Percentiles rank a stretch among this genome's conserved stretches.
Evolutionary conservation across 1,140 invertebrate genomes (phyloP).

Genomic region (Sycophaga agraensis): DNA sequence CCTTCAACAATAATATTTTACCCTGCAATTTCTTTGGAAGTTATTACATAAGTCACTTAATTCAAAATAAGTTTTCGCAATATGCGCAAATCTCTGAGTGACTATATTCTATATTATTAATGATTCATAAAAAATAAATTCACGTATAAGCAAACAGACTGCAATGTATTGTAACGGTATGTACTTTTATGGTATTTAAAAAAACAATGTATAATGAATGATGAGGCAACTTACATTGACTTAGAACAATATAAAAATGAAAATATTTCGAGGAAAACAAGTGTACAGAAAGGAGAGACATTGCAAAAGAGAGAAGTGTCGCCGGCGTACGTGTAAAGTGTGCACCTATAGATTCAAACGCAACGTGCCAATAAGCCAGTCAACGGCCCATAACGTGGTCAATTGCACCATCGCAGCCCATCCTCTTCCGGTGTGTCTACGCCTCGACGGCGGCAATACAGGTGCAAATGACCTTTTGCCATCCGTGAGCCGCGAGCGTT

Average conservation of each 20-base stretch:
- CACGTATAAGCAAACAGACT: too few species aligned
- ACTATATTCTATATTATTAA: too few species aligned
- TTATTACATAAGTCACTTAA: too few species aligned
- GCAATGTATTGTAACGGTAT: too few species aligned
- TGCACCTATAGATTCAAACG: not conserved
- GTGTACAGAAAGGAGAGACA: not conserved
- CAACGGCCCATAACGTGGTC: conserved; percentile 25
- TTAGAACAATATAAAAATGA: not conserved
- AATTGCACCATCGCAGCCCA: conserved; percentile 19
- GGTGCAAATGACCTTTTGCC: conserved; percentile 20
- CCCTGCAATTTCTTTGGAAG: too few species aligned
- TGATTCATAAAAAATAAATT: too few species aligned
- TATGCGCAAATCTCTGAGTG: too few species aligned
- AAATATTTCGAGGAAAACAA: conserved; percentile 1
- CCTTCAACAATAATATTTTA: too few species aligned
- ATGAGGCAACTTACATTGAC: not conserved
- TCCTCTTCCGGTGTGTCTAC: conserved; percentile 20
- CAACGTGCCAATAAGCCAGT: conserved; percentile 26
- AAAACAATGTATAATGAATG: too few species aligned
- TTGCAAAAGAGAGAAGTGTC: not conserved
- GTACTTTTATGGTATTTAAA: too few species aligned
- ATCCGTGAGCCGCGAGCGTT: not conserved
- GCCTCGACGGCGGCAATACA: not conserved
- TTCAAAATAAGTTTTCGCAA: too few species aligned
- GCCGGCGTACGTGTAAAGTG: not conserved